These are phyloP conservation scores for Arctocebus calabarensis DNA, from an alignment of 2,797 vertebrate genomes.

Conservation along the genomic window DNA sequence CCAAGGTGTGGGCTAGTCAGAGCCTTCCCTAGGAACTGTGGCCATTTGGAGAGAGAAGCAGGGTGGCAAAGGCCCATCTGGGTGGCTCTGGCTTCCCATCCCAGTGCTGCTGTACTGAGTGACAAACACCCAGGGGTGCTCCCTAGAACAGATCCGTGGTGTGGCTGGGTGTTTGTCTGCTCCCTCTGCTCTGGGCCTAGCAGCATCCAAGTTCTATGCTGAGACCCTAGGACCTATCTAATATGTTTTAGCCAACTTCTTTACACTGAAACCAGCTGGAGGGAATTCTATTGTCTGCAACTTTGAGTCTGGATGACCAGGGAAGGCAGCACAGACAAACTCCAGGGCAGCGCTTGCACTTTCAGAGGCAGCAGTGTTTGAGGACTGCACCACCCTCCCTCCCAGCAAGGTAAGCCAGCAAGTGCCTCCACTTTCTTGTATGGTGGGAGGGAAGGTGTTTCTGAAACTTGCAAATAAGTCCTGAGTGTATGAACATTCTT, in stretches of 20 bases:
- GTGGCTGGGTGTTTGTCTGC: not conserved
- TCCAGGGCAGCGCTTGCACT: not conserved
- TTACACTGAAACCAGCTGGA: not conserved
- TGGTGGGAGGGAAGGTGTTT: not conserved
- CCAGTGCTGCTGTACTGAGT: not conserved
- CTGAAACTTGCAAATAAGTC: not conserved
- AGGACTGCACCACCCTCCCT: not conserved
- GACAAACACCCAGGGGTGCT: not conserved
- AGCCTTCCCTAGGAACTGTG: not conserved
- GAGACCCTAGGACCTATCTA: not conserved
- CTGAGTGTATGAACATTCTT: not conserved
- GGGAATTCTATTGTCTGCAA: not conserved
- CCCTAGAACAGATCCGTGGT: not conserved
- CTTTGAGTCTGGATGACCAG: not conserved
- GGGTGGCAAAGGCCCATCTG: not conserved
- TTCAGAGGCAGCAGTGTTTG: not conserved
- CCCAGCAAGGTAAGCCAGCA: not conserved
- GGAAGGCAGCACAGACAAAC: not conserved
- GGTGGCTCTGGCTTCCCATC: not conserved
- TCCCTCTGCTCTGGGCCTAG: not conserved
- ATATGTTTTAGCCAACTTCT: not conserved
- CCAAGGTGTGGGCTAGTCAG: not conserved
- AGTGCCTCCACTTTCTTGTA: not conserved
- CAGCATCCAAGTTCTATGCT: not conserved
- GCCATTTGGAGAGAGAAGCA: rapidly evolving